Percentiles rank a stretch among this genome's conserved stretches.
phyloP scores from a whole-genome alignment of 2,888 invertebrate species.

The Myopa tessellatipennis region DNA sequence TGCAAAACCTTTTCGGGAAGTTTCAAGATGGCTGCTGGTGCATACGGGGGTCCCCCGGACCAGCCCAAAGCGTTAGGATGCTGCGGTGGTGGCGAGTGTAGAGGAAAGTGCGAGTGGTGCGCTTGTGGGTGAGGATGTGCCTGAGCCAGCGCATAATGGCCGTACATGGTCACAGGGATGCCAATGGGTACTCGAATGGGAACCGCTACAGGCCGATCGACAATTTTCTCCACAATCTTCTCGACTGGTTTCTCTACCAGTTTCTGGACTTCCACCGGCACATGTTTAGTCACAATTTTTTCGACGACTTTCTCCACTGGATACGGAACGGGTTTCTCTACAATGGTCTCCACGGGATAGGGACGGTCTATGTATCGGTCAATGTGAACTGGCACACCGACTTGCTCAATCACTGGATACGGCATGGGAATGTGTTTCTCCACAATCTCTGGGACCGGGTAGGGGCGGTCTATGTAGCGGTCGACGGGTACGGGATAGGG shows the following conservation, averaged over 20 bases:
- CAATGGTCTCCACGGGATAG: conserved; percentile 62
- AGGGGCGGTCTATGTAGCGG: conserved; percentile 69
- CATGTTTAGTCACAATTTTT: conserved; percentile 67
- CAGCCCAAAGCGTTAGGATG: conserved; percentile 53
- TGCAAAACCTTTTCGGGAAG: conserved; percentile 60
- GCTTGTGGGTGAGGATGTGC: background rate
- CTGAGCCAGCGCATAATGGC: background rate
- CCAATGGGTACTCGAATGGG: conserved; percentile 70
- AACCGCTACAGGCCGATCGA: conserved; percentile 65
- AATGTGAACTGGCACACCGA: conserved; percentile 68
- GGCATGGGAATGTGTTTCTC: conserved; percentile 70
- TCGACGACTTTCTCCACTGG: conserved; percentile 71
- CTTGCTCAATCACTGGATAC: conserved; percentile 70
- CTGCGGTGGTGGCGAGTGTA: background rate
- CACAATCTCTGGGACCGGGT: conserved; percentile 66
- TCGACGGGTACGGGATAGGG: conserved; percentile 67
- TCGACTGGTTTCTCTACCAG: conserved; percentile 70
- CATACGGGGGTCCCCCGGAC: conserved; percentile 41
- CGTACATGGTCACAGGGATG: conserved; percentile 69
- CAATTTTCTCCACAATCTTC: conserved; percentile 62
- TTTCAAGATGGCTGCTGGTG: conserved; percentile 40
- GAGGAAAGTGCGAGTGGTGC: background rate
- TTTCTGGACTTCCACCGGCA: conserved; percentile 72
- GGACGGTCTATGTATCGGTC: conserved; percentile 72
- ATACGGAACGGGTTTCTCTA: conserved; percentile 69